These are phyloP conservation scores for Desoria tigrina DNA, from an alignment of 2,888 invertebrate species.

Conservation along the genomic window DNA sequence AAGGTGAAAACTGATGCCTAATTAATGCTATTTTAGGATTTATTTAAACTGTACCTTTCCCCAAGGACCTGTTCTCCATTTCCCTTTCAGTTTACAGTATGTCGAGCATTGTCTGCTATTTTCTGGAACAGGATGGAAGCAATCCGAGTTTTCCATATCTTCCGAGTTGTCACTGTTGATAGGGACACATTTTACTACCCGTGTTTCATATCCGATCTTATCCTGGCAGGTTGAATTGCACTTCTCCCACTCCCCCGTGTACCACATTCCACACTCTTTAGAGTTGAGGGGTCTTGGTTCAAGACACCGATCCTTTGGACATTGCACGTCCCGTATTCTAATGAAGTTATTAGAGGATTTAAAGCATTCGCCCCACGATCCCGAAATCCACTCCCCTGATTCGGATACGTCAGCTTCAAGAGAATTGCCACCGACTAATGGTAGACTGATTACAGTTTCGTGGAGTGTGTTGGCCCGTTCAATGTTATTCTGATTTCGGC, in stretches of 20 bases:
- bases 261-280: conserved; percentile 38
- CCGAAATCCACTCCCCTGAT: conserved; percentile 2
- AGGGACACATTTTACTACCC: conserved; percentile 56
- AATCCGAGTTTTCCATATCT: conserved; percentile 10
- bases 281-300: conserved; percentile 14
- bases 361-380: conserved; percentile 15
- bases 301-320: conserved; percentile 21
- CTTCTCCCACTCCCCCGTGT: conserved; percentile 37
- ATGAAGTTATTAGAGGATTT: conserved; percentile 14
- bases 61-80: conserved; percentile 60
- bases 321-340: conserved; percentile 26
- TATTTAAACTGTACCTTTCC: conserved; percentile 56
- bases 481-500: neutral
- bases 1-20: no score
- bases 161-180: neutral
- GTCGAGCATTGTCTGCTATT: conserved; percentile 14
- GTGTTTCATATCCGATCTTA: conserved; percentile 32
- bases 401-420: neutral
- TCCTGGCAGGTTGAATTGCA: conserved; percentile 39
- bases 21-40: no score
- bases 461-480: neutral
- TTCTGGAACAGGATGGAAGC: conserved; percentile 9
- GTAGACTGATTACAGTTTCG: conserved; percentile 14
- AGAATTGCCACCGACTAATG: conserved; percentile 11
- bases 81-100: conserved; percentile 35